phyloP scores from a whole-genome alignment of 2,797 vertebrate genomes.

The Aphelocoma californica region DNA sequence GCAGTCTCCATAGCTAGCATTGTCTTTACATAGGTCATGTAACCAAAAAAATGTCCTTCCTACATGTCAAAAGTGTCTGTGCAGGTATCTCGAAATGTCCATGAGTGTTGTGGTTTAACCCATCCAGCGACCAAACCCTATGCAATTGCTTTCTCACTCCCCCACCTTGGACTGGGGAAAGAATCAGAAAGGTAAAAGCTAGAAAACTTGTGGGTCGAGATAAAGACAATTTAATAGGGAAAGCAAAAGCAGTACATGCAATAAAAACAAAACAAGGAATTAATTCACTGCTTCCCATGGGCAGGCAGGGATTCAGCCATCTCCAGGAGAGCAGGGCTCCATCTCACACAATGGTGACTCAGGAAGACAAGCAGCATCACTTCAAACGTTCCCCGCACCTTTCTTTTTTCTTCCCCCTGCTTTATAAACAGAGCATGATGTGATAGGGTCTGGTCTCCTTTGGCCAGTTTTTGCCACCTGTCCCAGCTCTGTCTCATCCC shows the following conservation, averaged over 20 bases:
- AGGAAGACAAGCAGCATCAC: neutral
- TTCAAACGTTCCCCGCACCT: accelerated
- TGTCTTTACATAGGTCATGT: accelerated
- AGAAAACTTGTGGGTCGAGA: accelerated
- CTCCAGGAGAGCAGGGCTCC: neutral
- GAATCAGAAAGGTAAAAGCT: neutral
- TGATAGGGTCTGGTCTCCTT: neutral
- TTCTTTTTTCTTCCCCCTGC: too few relatives aligned
- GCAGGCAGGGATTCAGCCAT: neutral
- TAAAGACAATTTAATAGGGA: neutral
- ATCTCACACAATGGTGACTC: too few relatives aligned
- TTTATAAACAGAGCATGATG: neutral
- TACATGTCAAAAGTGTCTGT: neutral
- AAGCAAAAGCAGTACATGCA: neutral
- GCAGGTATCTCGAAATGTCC: neutral
- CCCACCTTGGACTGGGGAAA: neutral
- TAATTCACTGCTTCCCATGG: neutral
- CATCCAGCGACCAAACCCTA: accelerated
- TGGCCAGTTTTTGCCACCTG: neutral
- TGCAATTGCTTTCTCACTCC: neutral
- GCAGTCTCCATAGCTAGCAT: neutral
- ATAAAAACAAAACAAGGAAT: neutral
- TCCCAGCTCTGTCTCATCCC: neutral
- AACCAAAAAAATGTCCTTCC: neutral
- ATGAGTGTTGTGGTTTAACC: neutral